Conservation (phyloP, 2,797 vertebrate genomes). For the Bovichtus diacanthus region DNA sequence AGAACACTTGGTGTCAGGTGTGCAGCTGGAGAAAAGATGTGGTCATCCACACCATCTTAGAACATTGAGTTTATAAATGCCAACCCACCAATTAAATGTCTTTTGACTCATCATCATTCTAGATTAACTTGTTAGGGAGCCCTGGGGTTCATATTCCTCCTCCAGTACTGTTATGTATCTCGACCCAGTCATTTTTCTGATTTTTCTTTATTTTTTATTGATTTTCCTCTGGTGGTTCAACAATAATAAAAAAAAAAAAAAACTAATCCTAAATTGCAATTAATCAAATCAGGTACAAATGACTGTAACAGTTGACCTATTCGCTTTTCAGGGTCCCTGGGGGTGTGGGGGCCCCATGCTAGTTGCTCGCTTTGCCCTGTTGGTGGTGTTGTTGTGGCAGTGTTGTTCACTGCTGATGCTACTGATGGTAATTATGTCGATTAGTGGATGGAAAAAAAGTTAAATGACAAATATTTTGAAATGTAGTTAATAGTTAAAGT, state of each 20-base stretch:
- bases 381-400: too few relatives aligned
- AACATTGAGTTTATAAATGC: neutral
- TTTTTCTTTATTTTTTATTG: neutral
- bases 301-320: neutral
- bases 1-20: neutral
- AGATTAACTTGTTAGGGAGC: neutral
- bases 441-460: too few relatives aligned
- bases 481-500: too few relatives aligned
- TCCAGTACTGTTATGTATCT: neutral
- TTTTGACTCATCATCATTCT: neutral
- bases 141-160: neutral
- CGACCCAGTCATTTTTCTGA: neutral
- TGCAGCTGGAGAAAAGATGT: neutral
- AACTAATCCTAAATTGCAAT: neutral
- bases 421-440: too few relatives aligned
- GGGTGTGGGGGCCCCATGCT: too few relatives aligned
- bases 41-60: neutral
- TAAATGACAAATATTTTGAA: too few relatives aligned
- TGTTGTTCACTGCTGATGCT: too few relatives aligned
- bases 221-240: neutral
- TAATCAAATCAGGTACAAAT: neutral
- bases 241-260: neutral
- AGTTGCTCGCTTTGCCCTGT: too few relatives aligned
- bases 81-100: neutral
- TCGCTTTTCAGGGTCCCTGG: too few relatives aligned